Evolutionary conservation across 2,888 invertebrate species (phyloP).

Genomic region (Lumbricus terrestris): DNA sequence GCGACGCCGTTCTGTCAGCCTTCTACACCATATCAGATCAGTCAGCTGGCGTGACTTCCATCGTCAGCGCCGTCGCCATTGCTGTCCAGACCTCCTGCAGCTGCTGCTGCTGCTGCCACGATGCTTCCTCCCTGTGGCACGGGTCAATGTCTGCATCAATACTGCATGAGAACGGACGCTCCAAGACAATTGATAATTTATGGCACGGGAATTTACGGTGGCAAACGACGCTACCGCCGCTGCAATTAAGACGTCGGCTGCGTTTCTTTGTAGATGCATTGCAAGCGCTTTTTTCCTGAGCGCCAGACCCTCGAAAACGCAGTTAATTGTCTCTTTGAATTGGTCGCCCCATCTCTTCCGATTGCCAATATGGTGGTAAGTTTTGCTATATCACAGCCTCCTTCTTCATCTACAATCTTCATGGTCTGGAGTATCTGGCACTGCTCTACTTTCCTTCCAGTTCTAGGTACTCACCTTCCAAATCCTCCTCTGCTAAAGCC

Average conservation of each 20-base stretch:
- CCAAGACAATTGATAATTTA: constrained; percentile 3
- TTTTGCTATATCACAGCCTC: too few species aligned
- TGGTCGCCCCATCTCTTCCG: background rate
- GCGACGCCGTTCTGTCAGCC: background rate
- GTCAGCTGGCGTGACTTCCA: background rate
- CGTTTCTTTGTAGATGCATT: background rate
- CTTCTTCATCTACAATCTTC: too few species aligned
- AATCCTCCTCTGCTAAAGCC: too few species aligned
- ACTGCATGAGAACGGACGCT: background rate
- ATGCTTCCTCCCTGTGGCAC: background rate
- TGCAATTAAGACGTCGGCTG: background rate
- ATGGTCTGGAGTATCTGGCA: too few species aligned
- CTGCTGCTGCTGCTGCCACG: background rate
- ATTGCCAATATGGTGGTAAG: background rate
- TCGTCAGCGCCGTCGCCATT: background rate
- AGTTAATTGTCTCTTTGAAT: background rate
- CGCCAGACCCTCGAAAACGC: background rate
- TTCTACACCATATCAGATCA: background rate
- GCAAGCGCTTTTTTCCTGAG: background rate
- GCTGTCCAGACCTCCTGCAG: background rate
- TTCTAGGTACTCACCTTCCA: too few species aligned
- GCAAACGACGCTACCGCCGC: background rate
- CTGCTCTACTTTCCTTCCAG: too few species aligned
- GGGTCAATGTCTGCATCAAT: constrained; percentile 3
- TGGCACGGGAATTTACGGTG: background rate